Base-by-base conservation (phyloP, 37 sponge, comb jelly and placozoan genomes). In the Crambe crambe region DNA sequence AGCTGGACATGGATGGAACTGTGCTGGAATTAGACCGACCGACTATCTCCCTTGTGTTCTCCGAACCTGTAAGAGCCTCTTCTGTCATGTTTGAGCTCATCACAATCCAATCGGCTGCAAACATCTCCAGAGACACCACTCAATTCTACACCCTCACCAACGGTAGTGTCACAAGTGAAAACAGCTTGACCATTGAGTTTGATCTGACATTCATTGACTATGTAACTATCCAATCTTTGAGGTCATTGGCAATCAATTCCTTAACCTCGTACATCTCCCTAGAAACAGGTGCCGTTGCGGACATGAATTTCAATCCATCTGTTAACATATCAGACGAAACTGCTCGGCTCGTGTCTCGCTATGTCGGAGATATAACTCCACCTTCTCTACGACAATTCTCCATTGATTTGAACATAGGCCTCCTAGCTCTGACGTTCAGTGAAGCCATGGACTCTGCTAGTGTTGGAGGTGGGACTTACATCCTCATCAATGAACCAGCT, bases 271-370 rank as follows among this genome's bases (percentile, higher is more conserved):
- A 62, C 77, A 68, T 94, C 43, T 83, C 86, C n/a, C 58, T 94
- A 23, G 61, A 58, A 18, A 42, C 29, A 56, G 78, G 68, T 42
- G 67, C 76, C 12, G 77, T 88, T 17, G 15, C 78, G 41, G 95
- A 94, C 71, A 94, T 85, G 83, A 85, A 85, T 42, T 42, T 31
- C 69, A 84, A 81, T 77, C 82, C 91, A 36, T 84, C 91, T 26
- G 42, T 56, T 58, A 71, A 83, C 23, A 51, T 87, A 21, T 42
- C 72, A n/a, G 61, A 75, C 42, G 89, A 66, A 31, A 37, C 32
- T 15, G 85, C 81, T 51, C 42, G 4, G 27, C 77, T 54, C 39
- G 70, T 78, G 17, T 22, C 74, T n/a, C 51, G 39, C 25, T 88
- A 65, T 72, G 59, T 51, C 56, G 15, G 40, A 20, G 95, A 94